Conservation (phyloP, 1,140 invertebrate species). For the Harlomillsia oculata region DNA sequence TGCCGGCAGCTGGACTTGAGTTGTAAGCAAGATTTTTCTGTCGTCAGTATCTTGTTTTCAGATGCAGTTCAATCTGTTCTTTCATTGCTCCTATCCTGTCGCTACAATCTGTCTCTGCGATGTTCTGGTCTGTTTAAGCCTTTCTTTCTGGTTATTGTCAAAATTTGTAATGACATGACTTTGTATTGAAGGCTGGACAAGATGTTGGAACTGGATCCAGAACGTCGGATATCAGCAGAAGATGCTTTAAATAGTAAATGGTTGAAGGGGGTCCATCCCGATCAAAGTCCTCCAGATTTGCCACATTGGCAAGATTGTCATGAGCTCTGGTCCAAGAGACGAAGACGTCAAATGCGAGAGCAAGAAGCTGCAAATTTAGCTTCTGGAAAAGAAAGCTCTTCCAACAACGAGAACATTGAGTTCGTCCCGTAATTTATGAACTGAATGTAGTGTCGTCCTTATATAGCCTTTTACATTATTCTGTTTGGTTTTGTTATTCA, state of each 20-base stretch:
- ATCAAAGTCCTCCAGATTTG: conserved; percentile 69
- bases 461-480: no score
- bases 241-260: conserved; percentile 89
- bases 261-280: conserved; percentile 82
- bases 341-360: conserved; percentile 65
- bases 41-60: conserved; percentile 4
- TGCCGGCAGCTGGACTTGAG: conserved; percentile 81
- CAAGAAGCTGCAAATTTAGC: conserved; percentile 47
- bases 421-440: no score
- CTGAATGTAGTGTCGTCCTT: no score
- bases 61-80: background rate
- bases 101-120: no score
- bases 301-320: conserved; percentile 98
- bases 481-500: no score
- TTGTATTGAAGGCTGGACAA: conserved; percentile 57
- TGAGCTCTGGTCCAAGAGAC: conserved; percentile 96
- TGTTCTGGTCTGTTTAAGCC: no score
- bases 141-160: no score
- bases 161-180: conserved; percentile 6
- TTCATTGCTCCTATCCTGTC: background rate
- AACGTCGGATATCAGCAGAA: conserved; percentile 83
- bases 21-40: conserved; percentile 42
- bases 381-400: no score
- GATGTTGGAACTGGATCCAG: conserved; percentile 94
- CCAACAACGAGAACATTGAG: no score